phyloP scores from a whole-genome alignment of 2,113 vertebrate species.

The Neotragus pygmaeus region DNA sequence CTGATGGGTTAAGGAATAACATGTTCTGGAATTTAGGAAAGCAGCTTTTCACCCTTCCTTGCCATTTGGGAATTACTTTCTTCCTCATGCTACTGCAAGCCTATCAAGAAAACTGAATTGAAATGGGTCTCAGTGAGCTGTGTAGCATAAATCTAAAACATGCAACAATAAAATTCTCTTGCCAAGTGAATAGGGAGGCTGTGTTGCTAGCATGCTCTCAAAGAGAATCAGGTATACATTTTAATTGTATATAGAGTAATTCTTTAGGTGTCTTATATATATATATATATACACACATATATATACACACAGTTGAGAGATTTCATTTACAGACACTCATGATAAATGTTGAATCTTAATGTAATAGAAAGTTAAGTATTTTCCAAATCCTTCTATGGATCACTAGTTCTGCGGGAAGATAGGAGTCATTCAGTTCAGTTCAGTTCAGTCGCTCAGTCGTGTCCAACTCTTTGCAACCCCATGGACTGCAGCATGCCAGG shows the following conservation, averaged over 20 bases:
- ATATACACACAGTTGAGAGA: background rate
- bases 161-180: background rate
- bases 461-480: background rate
- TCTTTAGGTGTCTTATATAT: background rate
- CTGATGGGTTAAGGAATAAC: conserved; percentile 64
- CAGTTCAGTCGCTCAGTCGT: background rate
- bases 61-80: conserved; percentile 41
- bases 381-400: background rate
- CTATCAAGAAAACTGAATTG: conserved; percentile 29
- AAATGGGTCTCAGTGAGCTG: conserved; percentile 17
- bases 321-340: background rate
- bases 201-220: background rate
- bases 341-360: background rate
- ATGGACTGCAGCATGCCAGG: background rate
- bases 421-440: background rate
- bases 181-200: background rate
- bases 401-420: background rate
- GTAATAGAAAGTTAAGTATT: background rate
- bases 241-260: conserved; percentile 10
- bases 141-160: conserved; percentile 29
- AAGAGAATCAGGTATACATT: background rate
- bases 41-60: background rate
- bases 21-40: background rate
- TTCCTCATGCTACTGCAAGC: background rate
- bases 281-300: too few relatives aligned